Conservation (phyloP, 2,888 invertebrate genomes). For the Dynastes hyllus region DNA sequence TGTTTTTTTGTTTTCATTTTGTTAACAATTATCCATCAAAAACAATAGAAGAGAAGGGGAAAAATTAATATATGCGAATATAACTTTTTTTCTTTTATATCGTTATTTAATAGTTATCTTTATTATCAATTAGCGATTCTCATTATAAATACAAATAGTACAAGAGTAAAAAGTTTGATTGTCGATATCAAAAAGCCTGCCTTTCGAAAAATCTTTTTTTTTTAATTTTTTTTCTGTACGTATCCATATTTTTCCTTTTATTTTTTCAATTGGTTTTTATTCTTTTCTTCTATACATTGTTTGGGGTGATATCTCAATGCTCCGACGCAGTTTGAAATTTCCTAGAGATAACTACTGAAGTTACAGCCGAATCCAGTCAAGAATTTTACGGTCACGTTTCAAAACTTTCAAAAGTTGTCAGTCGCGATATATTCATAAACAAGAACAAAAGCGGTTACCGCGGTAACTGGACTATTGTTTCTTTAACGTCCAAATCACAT, state of each 20-base stretch:
- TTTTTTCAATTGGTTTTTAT: not conserved
- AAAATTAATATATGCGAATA: conserved; percentile 10
- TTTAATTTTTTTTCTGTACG: not conserved
- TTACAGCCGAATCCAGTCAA: too few species aligned
- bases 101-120: conserved; percentile 14
- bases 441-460: too few species aligned
- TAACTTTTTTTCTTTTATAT: conserved; percentile 3
- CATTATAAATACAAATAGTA: conserved; percentile 32
- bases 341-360: too few species aligned
- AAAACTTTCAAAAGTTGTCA: too few species aligned
- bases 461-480: too few species aligned
- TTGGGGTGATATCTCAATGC: too few species aligned
- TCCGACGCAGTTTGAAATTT: too few species aligned
- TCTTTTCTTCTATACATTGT: not conserved
- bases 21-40: conserved; percentile 52
- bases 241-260: not conserved
- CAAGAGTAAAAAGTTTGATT: conserved; percentile 50
- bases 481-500: too few species aligned
- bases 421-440: too few species aligned
- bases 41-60: not conserved
- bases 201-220: conserved; percentile 2
- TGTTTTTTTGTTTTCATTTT: not conserved
- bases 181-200: conserved; percentile 52
- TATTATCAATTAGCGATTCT: conserved; percentile 22
- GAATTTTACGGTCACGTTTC: too few species aligned